phyloP scores from a whole-genome alignment of 2,888 invertebrate genomes.

The Aphidoletes aphidimyza region DNA sequence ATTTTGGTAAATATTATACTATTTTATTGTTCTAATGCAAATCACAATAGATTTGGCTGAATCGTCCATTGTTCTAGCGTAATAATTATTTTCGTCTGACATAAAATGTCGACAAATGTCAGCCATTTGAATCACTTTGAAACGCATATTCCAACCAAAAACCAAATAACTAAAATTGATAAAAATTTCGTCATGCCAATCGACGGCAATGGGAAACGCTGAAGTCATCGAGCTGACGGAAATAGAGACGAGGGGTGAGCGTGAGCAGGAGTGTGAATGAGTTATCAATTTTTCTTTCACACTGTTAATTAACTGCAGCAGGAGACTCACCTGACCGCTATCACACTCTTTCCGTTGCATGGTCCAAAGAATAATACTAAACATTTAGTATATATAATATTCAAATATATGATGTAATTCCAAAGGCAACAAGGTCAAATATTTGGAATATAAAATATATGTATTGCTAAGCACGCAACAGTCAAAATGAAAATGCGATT shows the following conservation, averaged over 20 bases:
- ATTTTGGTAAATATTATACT: too few species aligned
- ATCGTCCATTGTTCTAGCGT: constrained; percentile 1
- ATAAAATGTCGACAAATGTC: too few species aligned
- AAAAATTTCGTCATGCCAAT: not conserved
- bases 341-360: not conserved
- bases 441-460: not conserved
- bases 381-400: not conserved
- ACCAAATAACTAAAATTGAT: too few species aligned
- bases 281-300: too few species aligned
- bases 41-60: not conserved
- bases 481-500: not conserved
- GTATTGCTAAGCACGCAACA: constrained; percentile 3
- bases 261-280: too few species aligned
- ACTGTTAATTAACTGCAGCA: too few species aligned
- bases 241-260: too few species aligned
- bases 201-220: too few species aligned
- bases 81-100: too few species aligned
- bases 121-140: not conserved
- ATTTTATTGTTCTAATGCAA: not conserved
- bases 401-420: not conserved
- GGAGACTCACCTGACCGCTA: too few species aligned
- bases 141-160: too few species aligned
- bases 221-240: too few species aligned
- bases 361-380: not conserved
- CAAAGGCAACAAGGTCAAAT: not conserved